Conservation (phyloP, 2,797 vertebrate species). For the Acipenser transmontanus region DNA sequence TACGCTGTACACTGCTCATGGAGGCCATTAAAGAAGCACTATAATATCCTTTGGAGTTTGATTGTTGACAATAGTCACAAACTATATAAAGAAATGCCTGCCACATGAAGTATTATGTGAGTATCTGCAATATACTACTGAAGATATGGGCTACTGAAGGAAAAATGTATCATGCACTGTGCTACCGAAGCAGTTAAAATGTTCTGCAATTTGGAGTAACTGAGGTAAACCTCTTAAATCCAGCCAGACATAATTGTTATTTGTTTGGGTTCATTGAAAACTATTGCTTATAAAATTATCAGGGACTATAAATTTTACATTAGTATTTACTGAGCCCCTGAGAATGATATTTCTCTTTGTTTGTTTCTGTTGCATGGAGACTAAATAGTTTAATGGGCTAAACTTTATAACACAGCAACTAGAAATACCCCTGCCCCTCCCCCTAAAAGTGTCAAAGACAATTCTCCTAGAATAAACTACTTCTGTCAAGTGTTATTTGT, state of each 20-base stretch:
- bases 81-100: no score
- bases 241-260: neutral
- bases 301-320: neutral
- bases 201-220: no score
- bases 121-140: no score
- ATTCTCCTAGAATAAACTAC: neutral
- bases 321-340: neutral
- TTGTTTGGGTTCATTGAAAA: conserved; percentile 1
- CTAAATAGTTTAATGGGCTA: neutral
- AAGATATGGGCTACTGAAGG: no score
- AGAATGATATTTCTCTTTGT: neutral
- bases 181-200: no score
- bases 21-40: no score
- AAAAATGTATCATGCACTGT: no score
- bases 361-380: conserved; percentile 2
- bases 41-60: no score
- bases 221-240: neutral
- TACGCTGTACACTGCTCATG: no score
- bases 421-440: neutral
- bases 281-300: neutral
- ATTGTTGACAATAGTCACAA: no score
- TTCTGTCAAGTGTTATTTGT: no score
- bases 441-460: neutral
- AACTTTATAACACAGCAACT: neutral
- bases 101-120: no score